phyloP scores from a whole-genome alignment of 2,888 invertebrate genomes.

The Ferrisia virgata region DNA sequence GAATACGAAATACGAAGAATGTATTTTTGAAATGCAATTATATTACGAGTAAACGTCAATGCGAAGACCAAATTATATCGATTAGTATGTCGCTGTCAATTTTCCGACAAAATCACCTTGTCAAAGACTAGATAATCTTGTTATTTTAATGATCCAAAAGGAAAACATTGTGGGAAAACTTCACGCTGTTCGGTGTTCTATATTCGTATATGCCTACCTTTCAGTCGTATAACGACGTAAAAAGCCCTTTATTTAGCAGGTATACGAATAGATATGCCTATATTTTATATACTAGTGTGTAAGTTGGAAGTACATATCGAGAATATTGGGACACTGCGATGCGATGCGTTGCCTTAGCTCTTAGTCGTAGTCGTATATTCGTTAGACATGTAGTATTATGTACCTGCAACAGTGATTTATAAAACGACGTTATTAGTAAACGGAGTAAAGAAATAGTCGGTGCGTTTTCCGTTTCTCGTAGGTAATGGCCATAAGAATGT shows the following conservation, averaged over 20 bases:
- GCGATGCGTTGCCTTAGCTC: no score
- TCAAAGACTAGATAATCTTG: slow-evolving; percentile 25
- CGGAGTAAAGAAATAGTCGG: not conserved
- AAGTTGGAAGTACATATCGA: no score
- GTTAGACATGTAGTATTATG: no score
- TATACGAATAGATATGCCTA: not conserved
- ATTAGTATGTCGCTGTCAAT: slow-evolving; percentile 1
- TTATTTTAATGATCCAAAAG: slow-evolving; percentile 26
- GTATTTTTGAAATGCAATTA: not conserved
- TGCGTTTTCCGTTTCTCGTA: no score
- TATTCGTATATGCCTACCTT: not conserved
- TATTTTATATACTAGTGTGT: not conserved
- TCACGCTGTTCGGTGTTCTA: slow-evolving; percentile 1
- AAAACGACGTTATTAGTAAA: not conserved
- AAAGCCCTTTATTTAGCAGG: not conserved
- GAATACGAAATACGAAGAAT: not conserved
- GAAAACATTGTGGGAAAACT: slow-evolving; percentile 29
- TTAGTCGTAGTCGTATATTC: not conserved
- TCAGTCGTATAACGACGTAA: not conserved
- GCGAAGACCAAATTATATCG: slow-evolving; percentile 1
- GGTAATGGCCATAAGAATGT: no score
- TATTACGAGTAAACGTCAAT: not conserved
- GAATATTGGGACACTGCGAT: not conserved
- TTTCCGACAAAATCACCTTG: slow-evolving; percentile 18
- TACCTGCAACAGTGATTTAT: slow-evolving; percentile 2